A percentile compares a stretch with the other conserved stretches of the same genome.
Evolutionary conservation across 2,797 vertebrate genomes (phyloP).

Genomic region (Betta splendens): DNA sequence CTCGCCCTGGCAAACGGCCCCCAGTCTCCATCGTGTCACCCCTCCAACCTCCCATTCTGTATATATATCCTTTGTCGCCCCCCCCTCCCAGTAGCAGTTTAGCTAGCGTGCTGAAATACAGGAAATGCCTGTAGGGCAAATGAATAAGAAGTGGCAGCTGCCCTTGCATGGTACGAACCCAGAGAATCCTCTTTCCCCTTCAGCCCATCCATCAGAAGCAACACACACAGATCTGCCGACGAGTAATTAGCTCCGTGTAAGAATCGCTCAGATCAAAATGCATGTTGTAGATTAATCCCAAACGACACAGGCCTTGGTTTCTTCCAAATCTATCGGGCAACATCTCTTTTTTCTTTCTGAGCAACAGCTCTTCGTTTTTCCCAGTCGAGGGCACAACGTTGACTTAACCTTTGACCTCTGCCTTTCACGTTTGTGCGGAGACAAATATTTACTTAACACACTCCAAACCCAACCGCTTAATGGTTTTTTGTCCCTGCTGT

Average conservation of each 20-base stretch:
- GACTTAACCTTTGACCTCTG: slow-evolving; percentile 19
- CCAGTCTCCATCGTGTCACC: slow-evolving; percentile 28
- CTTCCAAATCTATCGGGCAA: neutral
- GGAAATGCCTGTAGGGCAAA: slow-evolving; percentile 65
- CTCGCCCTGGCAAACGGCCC: slow-evolving; percentile 47
- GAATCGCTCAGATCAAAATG: too few relatives aligned
- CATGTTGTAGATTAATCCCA: too few relatives aligned
- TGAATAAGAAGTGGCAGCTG: slow-evolving; percentile 70
- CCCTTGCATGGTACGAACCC: slow-evolving; percentile 59
- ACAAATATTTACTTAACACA: slow-evolving; percentile 1
- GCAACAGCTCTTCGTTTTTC: neutral
- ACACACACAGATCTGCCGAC: slow-evolving; percentile 17
- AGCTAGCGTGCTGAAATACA: slow-evolving; percentile 59
- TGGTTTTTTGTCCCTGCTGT: slow-evolving; percentile 1
- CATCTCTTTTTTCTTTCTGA: neutral
- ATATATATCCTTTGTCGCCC: slow-evolving; percentile 33
- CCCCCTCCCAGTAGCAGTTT: slow-evolving; percentile 57
- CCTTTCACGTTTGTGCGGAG: slow-evolving; percentile 6
- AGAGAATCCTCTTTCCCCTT: slow-evolving; percentile 53
- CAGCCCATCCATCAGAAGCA: slow-evolving; percentile 20
- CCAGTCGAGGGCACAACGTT: neutral
- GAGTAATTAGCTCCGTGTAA: too few relatives aligned
- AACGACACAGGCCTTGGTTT: too few relatives aligned
- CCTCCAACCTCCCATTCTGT: slow-evolving; percentile 13
- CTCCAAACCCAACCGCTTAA: neutral